Percentiles rank a stretch among this genome's conserved stretches.
Conservation (phyloP, 2,888 invertebrate genomes). For the Theretra japonica region DNA sequence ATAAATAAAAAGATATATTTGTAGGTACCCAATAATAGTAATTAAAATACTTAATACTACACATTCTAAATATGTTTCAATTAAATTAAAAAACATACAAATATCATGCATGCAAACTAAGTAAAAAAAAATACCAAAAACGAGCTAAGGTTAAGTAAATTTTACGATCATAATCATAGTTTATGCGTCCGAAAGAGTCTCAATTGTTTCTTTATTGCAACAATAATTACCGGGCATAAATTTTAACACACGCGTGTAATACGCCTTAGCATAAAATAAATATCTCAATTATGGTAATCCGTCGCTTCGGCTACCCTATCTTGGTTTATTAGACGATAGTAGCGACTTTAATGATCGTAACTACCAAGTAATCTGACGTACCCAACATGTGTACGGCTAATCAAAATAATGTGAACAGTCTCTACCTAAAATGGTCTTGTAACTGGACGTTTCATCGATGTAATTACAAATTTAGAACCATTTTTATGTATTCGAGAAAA, state of each 20-base stretch:
- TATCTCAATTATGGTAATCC: slow-evolving; percentile 23
- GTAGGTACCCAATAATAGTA: too few relatives aligned
- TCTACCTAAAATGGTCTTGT: neutral
- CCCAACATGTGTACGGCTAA: neutral
- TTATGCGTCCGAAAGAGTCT: neutral
- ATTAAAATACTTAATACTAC: too few relatives aligned
- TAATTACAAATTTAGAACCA: neutral
- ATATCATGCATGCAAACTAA: neutral
- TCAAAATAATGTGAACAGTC: slow-evolving; percentile 3
- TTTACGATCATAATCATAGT: neutral
- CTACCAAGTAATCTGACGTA: slow-evolving; percentile 1
- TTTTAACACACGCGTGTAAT: slow-evolving; percentile 12
- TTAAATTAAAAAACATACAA: too few relatives aligned
- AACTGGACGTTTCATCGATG: neutral
- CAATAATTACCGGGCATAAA: slow-evolving; percentile 7
- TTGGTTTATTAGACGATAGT: slow-evolving; percentile 15
- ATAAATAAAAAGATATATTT: too few relatives aligned
- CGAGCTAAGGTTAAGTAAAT: neutral
- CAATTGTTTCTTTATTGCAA: slow-evolving; percentile 20
- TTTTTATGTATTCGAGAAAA: neutral
- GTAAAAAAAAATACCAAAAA: neutral
- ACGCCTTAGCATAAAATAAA: slow-evolving; percentile 18
- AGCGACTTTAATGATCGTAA: slow-evolving; percentile 18
- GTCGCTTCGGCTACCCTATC: slow-evolving; percentile 3
- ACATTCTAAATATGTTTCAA: too few relatives aligned